Base-by-base conservation (phyloP, 2,888 invertebrate species). In the Anoplius nigerrimus region DNA sequence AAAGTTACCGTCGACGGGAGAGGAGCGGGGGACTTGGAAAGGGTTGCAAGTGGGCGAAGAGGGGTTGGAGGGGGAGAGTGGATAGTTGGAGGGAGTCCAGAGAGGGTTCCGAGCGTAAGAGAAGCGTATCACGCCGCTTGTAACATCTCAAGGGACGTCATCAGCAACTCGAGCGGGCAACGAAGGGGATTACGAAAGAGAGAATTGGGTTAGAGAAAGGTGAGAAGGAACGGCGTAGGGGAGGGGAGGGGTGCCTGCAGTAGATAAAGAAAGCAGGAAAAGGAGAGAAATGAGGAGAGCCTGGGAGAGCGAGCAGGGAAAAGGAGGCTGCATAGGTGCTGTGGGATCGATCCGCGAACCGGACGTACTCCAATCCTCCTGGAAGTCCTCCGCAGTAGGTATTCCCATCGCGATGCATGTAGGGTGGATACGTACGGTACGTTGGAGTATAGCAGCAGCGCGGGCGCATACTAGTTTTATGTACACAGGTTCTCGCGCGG, bases 401-500 rank as follows among this genome's bases (percentile, higher is more conserved):
- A 34, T 34, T 34, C 34, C 34, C 34, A 34, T 13, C 34, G 34
- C 34, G 34, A 34, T 11, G 11, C 42, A 66, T 59, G 48, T 21
- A 21, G 51, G 52, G 56, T 62, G 20, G 45, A 51, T 34, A 42
- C 27, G 46, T n/a, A 53, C 64, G 60, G 27, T 45, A 60, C 51
- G 62, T 54, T 55, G 61, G 63, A 64, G 71, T 73, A 69, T 68
- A 69, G 78, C 72, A 68, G 71, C 71, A 71, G 45, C 65, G 60
- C 42, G 43, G 51, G 76, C 59, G 62, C 70, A 68, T 67, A 71
- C 75, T 11, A 76, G 79, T 74, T 72, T 77, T 77, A 77, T 77
- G 70, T 77, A 77, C 76, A 77, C 70, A 77, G 77, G 75, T 75
- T 77, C 70, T 75, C 78, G 72, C 78, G 72, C 34, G 11, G 34